Evolutionary conservation across 2,888 invertebrate species (phyloP), one percentile per base, ranked within the genome.

Genomic region (Palloptera scutellata): DNA sequence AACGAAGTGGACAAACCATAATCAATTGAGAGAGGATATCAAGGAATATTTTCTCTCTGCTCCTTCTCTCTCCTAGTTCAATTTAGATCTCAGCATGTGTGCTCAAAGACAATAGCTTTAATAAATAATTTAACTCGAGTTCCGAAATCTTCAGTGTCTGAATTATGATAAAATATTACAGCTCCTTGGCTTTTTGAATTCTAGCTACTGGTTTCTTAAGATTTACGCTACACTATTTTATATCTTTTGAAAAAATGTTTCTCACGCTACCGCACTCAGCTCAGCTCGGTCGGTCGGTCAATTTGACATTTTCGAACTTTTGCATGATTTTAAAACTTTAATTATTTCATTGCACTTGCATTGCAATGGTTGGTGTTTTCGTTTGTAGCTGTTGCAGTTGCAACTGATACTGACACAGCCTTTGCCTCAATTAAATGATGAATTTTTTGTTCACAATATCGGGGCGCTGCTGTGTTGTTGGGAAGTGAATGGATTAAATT

Each of bases 281-380:
- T 30, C n/a, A n/a, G n/a, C n/a, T n/a, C n/a, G n/a, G n/a, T n/a
- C 30, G 30, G 30, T 30, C 75, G 78, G 77, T 74, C 77, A 83
- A 77, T 78, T 79, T 84, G 84, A 84, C 83, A 82, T 81, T 78
- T 79, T 78, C 82, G 84, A 83, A 84, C 83, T 81, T 83, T 84
- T 83, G 84, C 83, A 82, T 84, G 83, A 83, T 83, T 83, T 83
- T 73, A 74, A 75, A 78, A 75, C 75, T 74, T 78, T 80, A 79
- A 79, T 80, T 79, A 78, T 76, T 80, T 79, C 77, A 78, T 17
- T 65, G 48, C 59, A 52, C 13, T 20, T 20, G 13, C 55, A 54
- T 43, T 30, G 30, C 30, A 30, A 4, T 58, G n/a, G 59, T 15
- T 59, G 53, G 42, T 54, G 40, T 53, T 65, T 57, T 20, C 55